Evolutionary conservation across 1,140 invertebrate genomes (phyloP), one percentile per base, ranked within the genome.

Genomic region (Drosophila erecta): DNA sequence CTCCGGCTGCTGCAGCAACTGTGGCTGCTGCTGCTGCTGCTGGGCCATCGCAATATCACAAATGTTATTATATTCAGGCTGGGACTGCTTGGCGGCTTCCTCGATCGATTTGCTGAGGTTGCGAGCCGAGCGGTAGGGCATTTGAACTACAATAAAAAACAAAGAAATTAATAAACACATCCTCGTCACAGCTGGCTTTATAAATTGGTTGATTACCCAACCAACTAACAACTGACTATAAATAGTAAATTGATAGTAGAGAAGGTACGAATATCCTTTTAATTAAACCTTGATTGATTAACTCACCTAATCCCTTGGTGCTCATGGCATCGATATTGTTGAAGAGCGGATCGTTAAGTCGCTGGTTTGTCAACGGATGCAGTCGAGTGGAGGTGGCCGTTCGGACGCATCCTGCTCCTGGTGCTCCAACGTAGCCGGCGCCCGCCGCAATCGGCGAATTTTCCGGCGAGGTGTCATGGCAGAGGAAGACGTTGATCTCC

Each of bases 401-500:
- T 1, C 84, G 79, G 43, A 89, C 81, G 76, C 90, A 76, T 49
- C 90, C 60, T 44, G 27, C 50, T 15, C 60, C 54, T 0, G 61
- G 37, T 8, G 73, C 57, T 22, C 60, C 57, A 33, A 75, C 54
- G 46, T 90, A 75, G 37, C 81, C 54, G 12, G 54, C 38, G 22
- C 75, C 57, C 0, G 56, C 3, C 3, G 79, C 35, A 64, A 87
- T 76, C 22, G 90, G 91, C 91, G 94, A 59, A 89, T 81, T 85
- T 79, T 90, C 67, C 73, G 92, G 90, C 95, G 95, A 80, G 47
- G 79, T 89, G 76, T 98, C 97, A 37, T 97, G 97, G 94, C 97
- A 98, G 49, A 98, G 94, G 93, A 96, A 98, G 30, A 98, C 97
- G 93, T 98, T 98, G 70, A 99, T 98, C 92, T 98, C 97, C 30